Base-by-base conservation (phyloP, 2,113 vertebrate genomes). In the Chloropsis hardwickii region DNA sequence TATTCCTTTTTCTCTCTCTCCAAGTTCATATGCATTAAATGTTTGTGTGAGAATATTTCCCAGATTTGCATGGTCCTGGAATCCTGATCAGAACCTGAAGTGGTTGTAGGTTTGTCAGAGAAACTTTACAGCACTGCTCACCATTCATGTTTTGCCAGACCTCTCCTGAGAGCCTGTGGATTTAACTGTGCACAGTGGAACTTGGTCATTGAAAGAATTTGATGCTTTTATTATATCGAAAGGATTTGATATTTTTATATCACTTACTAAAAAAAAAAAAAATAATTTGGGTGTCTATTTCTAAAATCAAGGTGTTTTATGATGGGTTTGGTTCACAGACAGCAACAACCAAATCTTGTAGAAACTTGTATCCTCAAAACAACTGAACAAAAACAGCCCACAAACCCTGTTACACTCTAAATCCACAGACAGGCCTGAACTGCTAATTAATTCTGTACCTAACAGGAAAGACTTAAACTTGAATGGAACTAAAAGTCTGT, bases 401-500 rank as follows among this genome's bases (percentile, higher is more conserved):
- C 67, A 73, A 93, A 50, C 94, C 71, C 93, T 96, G 96, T 92
- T 97, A 97, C 96, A 97, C 97, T 97, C 98, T 98, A 98, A 98
- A 98, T 98, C 98, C 98, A 98, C 98, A 98, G 89, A 81, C 77
- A 97, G 89, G 97, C 90, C 72, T 87, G 96, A 97, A 97, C 95
- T 97, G 91, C 95, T 95, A 56, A 95, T 97, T 96, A 95, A 88
- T 96, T 98, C 95, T 97, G 54, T 97, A 88, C 88, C 82, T 97
- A 97, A 96, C 92, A 96, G 92, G 95, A 83, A 95, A 94, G 65
- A 82, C 94, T 97, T 88, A 65, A 97, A 92, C 88, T 95, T 77
- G 94, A 97, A 93, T 98, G 98, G 97, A 98, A 98, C 98, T 98
- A 98, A 97, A 98, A 98, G 98, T 98, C 98, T 98, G 98, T 98